These are phyloP conservation scores for Panagrolaimus sp. DNA, from an alignment of 1,140 invertebrate genomes.

Conservation along the genomic window DNA sequence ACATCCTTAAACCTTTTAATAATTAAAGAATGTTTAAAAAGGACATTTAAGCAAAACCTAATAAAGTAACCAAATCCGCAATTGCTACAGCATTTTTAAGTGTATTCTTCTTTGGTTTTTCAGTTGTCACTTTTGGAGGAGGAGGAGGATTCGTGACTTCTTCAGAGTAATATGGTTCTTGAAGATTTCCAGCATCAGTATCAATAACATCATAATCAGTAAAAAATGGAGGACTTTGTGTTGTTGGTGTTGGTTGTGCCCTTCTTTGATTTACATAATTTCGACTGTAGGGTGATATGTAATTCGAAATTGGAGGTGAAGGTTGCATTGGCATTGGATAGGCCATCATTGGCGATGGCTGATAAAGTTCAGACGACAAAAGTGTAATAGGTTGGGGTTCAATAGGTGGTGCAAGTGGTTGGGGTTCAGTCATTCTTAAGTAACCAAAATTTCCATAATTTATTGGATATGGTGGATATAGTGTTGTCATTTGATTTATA, in stretches of 20 bases:
- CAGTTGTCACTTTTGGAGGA: background rate
- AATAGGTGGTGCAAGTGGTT: too few relatives aligned
- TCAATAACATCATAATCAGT: slow-evolving; percentile 6
- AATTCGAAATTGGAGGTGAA: too few relatives aligned
- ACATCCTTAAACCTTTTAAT: slow-evolving; percentile 24
- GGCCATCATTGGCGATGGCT: too few relatives aligned
- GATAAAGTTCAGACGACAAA: too few relatives aligned
- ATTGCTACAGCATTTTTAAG: background rate
- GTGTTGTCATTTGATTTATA: too few relatives aligned
- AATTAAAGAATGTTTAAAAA: background rate
- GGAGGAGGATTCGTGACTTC: slow-evolving; percentile 5
- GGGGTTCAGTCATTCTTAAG: too few relatives aligned
- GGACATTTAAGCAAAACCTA: background rate
- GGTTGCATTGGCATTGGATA: too few relatives aligned
- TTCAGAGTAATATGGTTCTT: background rate
- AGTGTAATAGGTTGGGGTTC: too few relatives aligned
- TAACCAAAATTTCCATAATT: too few relatives aligned
- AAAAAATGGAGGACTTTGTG: background rate
- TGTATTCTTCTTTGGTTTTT: slow-evolving; percentile 6
- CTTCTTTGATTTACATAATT: background rate
- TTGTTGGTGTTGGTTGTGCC: slow-evolving; percentile 2
- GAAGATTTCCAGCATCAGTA: background rate
- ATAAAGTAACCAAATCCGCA: slow-evolving; percentile 13
- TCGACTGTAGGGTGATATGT: too few relatives aligned
- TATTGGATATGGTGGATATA: too few relatives aligned